Base-by-base conservation (phyloP, 2,113 vertebrate genomes). In the Meleagris gallopavo region DNA sequence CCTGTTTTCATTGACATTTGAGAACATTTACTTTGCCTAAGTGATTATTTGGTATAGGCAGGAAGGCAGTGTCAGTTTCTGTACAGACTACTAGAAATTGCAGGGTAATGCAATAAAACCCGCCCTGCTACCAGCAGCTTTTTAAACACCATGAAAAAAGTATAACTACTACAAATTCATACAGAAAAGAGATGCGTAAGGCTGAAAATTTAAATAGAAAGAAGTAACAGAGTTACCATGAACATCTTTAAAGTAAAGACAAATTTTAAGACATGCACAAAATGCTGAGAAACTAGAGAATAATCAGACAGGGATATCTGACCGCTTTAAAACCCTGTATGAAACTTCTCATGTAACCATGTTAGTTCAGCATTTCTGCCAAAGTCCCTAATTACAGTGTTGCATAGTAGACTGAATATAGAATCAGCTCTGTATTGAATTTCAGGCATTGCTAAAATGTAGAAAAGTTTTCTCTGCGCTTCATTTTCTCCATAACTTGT, bases 361-460 rank as follows among this genome's bases (percentile, higher is more conserved):
- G 60, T 61, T 36, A 66, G 58, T 54, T 90, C 61, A 84, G 55
- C 38, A 60, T 17, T 89, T 83, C 64, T 62, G 18, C 15, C 12
- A 38, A 83, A 74, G 32, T 34, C 69, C 30, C 41, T 22, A 6
- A 69, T 79, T 41, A 11, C 87, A 91, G 75, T n/a, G 55, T 5
- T 40, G 67, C 43, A 19, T 1, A 82, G 61, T 6, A 72, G n/a
- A 27, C 25, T 8, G 21, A 43, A 7, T 17, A 69, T 1, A 2
- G 60, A 93, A 81, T 19, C 41, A 57, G 45, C n/a, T 14, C 60
- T 38, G 18, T 1, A 34, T 2, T 55, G 46, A 79, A 55, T n/a
- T 84, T 52, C 46, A 74, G 60, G 20, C 50, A 60, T 32, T 54
- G 22, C 3, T 0, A 1, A 25, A 89, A 11, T 1, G 10, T 7